A percentile compares a stretch with the other conserved stretches of the same genome.
These are phyloP conservation scores for Pogona vitticeps DNA, from an alignment of 2,113 vertebrate species.

Conservation along the genomic window DNA sequence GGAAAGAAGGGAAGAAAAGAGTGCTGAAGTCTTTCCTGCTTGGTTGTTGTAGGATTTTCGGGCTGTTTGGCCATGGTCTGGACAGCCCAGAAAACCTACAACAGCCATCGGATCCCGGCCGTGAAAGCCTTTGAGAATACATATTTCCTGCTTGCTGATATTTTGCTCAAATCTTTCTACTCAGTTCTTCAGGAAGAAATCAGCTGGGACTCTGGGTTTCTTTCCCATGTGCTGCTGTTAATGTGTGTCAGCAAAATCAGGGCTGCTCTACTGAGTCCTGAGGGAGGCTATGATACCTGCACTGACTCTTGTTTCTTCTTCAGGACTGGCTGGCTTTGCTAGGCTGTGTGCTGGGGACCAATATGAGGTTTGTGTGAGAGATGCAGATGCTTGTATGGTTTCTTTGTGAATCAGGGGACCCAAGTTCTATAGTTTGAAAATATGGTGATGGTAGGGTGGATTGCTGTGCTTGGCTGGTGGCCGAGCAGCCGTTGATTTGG, in stretches of 20 bases:
- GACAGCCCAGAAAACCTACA: no score
- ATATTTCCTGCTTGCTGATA: background rate
- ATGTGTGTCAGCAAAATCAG: no score
- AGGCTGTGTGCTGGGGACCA: conserved; percentile 95
- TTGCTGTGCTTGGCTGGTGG: background rate
- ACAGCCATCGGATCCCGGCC: no score
- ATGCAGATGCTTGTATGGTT: background rate
- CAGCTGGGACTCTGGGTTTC: background rate
- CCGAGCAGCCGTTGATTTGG: background rate
- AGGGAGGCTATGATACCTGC: background rate
- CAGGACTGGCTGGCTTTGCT: conserved; percentile 96
- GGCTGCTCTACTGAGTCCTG: background rate
- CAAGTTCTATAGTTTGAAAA: background rate
- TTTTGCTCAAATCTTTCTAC: background rate
- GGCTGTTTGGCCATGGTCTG: no score
- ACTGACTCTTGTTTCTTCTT: conserved; percentile 48
- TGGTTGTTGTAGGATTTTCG: no score
- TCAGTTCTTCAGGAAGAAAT: background rate
- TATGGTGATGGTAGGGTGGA: no score
- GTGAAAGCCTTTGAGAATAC: no score
- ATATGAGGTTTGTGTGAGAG: conserved; percentile 86
- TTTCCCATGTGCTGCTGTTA: background rate
- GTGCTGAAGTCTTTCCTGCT: no score
- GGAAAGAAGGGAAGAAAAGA: background rate
- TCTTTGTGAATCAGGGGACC: background rate